Evolutionary conservation across 2,113 vertebrate species (phyloP).

Genomic region (Rhynchomys soricoides): DNA sequence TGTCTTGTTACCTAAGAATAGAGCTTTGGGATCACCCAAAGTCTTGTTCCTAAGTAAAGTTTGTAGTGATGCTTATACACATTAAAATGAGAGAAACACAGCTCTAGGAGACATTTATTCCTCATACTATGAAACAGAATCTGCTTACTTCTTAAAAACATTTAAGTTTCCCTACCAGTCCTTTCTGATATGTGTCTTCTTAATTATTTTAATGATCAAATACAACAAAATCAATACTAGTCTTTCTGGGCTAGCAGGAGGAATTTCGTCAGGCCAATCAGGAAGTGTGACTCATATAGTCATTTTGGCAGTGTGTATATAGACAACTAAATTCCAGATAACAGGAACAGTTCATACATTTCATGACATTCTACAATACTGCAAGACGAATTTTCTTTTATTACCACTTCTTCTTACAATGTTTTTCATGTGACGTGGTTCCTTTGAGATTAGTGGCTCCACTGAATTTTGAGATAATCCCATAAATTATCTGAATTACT

Average conservation of each 20-base stretch:
- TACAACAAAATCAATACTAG: background rate
- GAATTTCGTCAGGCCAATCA: background rate
- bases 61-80: background rate
- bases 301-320: background rate
- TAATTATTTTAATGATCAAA: conserved; percentile 34
- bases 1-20: background rate
- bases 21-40: background rate
- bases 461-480: background rate
- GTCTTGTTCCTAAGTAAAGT: background rate
- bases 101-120: background rate
- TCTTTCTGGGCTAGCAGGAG: background rate
- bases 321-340: background rate
- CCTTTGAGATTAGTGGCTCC: background rate
- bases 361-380: background rate
- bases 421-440: background rate
- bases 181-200: background rate
- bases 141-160: background rate
- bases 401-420: background rate
- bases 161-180: background rate
- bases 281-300: background rate
- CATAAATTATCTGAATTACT: background rate
- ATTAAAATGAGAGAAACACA: background rate
- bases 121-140: background rate
- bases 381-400: conserved; percentile 29
- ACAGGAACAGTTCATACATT: background rate